Conservation (phyloP, 2,797 vertebrate genomes). For the Hydrolagus colliei region DNA sequence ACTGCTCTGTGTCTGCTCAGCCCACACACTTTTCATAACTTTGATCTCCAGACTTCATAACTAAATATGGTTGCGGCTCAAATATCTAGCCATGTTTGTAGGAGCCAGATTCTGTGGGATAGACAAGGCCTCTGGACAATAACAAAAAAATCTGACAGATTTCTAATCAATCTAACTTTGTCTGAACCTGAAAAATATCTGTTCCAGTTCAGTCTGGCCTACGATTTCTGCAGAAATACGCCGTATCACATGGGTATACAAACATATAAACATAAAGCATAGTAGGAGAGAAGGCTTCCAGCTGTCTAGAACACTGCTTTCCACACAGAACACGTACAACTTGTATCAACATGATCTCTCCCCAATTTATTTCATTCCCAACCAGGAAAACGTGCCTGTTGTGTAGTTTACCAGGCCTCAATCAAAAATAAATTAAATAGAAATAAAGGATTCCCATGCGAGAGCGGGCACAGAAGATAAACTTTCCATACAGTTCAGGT, state of each 20-base stretch:
- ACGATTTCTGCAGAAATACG: background rate
- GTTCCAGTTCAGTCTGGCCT: constrained; percentile 21
- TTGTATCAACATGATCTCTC: too few species aligned
- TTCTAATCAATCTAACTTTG: constrained; percentile 6
- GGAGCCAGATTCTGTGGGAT: background rate
- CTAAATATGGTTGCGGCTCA: background rate
- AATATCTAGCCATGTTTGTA: background rate
- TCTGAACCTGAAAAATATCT: background rate
- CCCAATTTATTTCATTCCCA: too few species aligned
- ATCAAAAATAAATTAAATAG: too few species aligned
- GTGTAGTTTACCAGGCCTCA: too few species aligned
- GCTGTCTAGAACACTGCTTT: background rate
- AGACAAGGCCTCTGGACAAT: constrained; percentile 16
- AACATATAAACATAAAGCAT: constrained; percentile 1
- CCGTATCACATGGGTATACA: background rate
- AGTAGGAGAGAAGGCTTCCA: background rate
- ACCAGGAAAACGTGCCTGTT: too few species aligned
- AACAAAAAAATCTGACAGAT: background rate
- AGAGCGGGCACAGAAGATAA: too few species aligned
- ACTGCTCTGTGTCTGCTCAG: background rate
- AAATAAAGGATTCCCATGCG: too few species aligned
- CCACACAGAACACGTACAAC: background rate
- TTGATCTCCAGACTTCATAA: background rate
- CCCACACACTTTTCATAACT: background rate
- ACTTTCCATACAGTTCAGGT: too few species aligned